These are phyloP conservation scores for Eufriesea mexicana DNA, from an alignment of 1,140 invertebrate genomes.

Conservation along the genomic window DNA sequence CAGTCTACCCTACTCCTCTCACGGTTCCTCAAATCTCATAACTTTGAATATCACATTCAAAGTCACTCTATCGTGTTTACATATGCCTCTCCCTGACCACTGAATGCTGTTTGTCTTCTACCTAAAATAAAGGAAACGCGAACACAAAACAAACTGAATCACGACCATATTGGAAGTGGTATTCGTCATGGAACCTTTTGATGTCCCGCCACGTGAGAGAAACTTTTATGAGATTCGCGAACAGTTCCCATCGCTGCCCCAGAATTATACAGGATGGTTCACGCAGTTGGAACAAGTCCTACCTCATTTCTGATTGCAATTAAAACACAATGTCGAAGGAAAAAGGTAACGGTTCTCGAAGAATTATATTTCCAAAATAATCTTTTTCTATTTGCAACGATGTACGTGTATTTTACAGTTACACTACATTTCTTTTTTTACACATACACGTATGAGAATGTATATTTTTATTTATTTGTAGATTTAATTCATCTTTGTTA, in stretches of 20 bases:
- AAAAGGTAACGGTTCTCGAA: too few relatives aligned
- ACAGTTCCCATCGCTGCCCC: not conserved
- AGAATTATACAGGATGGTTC: not conserved
- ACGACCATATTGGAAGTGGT: not conserved
- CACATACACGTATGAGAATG: too few relatives aligned
- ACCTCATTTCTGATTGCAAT: not conserved
- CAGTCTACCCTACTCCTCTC: not conserved
- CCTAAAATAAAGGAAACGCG: constrained; percentile 4
- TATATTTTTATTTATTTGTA: too few relatives aligned
- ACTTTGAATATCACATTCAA: not conserved
- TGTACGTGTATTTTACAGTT: too few relatives aligned
- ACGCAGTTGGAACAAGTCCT: not conserved
- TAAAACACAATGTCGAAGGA: too few relatives aligned
- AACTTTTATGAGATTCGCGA: not conserved
- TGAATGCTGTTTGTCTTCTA: not conserved
- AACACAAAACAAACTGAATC: constrained; percentile 9
- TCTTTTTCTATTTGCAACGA: too few relatives aligned
- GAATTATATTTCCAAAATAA: too few relatives aligned
- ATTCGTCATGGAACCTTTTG: constrained; percentile 2
- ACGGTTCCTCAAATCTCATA: too few relatives aligned
- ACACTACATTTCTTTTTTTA: too few relatives aligned
- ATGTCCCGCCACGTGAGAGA: not conserved
- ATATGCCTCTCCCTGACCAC: not conserved
- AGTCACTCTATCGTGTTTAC: not conserved
- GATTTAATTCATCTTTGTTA: too few relatives aligned